Evolutionary conservation across 2,113 vertebrate species (phyloP).

Genomic region (Bos indicus): DNA sequence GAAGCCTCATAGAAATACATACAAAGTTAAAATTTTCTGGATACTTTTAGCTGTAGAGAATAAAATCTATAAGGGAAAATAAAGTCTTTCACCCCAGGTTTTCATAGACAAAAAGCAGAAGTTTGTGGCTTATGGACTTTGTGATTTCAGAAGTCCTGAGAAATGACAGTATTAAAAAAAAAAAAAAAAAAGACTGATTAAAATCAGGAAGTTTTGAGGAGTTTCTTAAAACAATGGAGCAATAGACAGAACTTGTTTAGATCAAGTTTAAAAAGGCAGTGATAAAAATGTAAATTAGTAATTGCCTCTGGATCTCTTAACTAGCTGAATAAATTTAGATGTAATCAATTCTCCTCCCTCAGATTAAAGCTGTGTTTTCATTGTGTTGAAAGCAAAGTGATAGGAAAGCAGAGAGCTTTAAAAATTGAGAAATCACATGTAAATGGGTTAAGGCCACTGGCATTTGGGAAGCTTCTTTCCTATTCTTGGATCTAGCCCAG

Average conservation of each 20-base stretch:
- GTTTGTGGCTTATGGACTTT: background rate
- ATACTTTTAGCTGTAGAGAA: constrained; percentile 4
- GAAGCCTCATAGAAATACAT: constrained; percentile 14
- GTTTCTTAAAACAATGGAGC: constrained; percentile 6
- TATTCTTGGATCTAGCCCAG: background rate
- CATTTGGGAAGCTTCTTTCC: background rate
- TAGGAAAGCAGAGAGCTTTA: background rate
- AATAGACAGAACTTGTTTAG: background rate
- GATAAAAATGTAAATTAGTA: constrained; percentile 15
- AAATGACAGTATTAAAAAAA: background rate
- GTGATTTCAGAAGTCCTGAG: constrained; percentile 14
- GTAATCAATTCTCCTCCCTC: background rate
- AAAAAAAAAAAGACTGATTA: background rate
- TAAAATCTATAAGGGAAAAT: constrained; percentile 22
- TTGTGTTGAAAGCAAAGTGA: background rate
- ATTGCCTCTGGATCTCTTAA: background rate
- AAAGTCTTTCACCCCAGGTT: background rate
- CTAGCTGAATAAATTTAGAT: background rate
- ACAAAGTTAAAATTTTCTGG: constrained; percentile 14
- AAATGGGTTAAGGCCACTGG: background rate
- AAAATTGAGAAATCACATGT: background rate
- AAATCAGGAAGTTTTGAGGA: background rate
- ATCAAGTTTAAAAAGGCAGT: background rate
- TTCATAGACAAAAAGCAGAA: background rate
- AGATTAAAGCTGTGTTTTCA: background rate